These are phyloP conservation scores for Paracanthobrama guichenoti DNA, from an alignment of 2,113 vertebrate genomes.

Conservation along the genomic window DNA sequence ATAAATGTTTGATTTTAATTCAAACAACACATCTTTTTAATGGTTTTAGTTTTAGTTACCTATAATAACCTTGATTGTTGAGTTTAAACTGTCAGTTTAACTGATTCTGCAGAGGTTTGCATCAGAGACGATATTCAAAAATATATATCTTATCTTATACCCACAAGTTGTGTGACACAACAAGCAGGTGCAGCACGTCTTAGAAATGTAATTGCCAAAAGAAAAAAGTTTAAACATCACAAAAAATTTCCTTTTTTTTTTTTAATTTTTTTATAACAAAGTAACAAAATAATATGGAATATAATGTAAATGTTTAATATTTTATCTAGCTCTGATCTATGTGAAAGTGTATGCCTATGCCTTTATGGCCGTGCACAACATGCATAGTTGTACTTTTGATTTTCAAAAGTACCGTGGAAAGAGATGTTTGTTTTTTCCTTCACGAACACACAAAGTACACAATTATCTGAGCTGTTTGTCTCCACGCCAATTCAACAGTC, in stretches of 20 bases:
- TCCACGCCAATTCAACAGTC: background rate
- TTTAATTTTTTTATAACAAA: background rate
- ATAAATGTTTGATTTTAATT: background rate
- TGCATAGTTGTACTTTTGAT: background rate
- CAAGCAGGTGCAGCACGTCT: background rate
- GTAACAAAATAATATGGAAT: background rate
- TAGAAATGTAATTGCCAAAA: background rate
- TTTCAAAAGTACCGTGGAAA: background rate
- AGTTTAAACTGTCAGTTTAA: background rate
- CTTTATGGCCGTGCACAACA: background rate
- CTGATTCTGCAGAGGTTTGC: background rate
- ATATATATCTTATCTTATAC: background rate
- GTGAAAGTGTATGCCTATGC: background rate
- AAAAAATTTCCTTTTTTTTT: background rate
- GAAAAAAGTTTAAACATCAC: background rate
- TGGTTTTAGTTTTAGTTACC: background rate
- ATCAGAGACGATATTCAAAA: background rate
- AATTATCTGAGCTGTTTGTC: constrained; percentile 16
- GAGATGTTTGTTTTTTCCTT: background rate
- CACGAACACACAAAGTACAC: constrained; percentile 11
- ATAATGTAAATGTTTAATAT: background rate
- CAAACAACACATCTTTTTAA: background rate
- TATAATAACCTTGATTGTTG: background rate
- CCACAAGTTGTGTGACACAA: background rate
- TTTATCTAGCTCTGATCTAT: background rate